Evolutionary conservation across 2,888 invertebrate genomes (phyloP).

Genomic region (Eupelmus urozonus): DNA sequence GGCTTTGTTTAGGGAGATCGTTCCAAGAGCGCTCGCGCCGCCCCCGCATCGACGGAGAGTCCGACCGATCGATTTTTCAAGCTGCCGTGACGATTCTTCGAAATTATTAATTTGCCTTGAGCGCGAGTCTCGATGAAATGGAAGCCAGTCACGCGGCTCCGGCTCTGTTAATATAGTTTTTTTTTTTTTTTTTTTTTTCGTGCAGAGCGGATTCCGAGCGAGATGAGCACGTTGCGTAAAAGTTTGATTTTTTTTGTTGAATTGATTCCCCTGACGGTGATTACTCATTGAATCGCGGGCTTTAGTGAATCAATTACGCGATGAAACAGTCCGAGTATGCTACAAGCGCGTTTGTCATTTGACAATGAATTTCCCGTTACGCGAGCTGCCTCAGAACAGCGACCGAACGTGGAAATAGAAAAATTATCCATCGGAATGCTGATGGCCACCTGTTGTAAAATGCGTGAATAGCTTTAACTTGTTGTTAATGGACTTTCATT

Average conservation of each 20-base stretch:
- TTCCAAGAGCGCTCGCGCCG: too few relatives aligned
- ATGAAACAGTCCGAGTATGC: too few relatives aligned
- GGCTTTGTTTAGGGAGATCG: neutral
- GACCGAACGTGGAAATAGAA: neutral
- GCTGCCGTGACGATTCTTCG: neutral
- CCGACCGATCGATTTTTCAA: neutral
- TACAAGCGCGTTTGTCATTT: too few relatives aligned
- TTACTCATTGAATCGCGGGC: too few relatives aligned
- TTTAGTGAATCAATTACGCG: too few relatives aligned
- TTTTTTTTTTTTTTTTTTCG: neutral
- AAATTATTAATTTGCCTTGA: neutral
- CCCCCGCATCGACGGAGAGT: neutral
- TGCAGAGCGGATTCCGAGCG: too few relatives aligned
- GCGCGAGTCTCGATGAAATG: neutral
- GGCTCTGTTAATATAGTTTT: neutral
- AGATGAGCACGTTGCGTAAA: too few relatives aligned
- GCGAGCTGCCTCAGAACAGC: too few relatives aligned
- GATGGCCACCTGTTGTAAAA: constrained; percentile 33
- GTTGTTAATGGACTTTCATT: too few relatives aligned
- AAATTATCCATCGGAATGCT: neutral
- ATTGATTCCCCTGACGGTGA: too few relatives aligned
- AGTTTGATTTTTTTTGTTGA: too few relatives aligned
- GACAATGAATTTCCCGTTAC: too few relatives aligned
- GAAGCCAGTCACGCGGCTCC: neutral
- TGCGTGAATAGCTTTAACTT: neutral